Conservation (phyloP, 2,113 vertebrate species). For the Ammodramus savannarum region DNA sequence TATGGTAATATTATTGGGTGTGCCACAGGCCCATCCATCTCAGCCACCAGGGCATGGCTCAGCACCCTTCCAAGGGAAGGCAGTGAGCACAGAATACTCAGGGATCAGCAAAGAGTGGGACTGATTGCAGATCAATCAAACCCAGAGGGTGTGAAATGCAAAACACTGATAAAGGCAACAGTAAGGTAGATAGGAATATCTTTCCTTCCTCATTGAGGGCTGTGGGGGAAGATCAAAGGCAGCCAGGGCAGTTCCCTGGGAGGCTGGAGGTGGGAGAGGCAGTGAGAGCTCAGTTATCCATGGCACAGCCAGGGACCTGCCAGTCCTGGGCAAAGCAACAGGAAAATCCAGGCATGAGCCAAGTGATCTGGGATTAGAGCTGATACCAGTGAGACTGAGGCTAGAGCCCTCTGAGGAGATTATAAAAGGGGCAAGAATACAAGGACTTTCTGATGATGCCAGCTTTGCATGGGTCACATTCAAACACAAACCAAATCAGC, state of each 20-base stretch:
- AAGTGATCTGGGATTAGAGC: not conserved
- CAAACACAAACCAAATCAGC: not conserved
- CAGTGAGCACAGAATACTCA: not conserved
- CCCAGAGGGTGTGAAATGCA: not conserved
- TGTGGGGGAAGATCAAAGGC: not conserved
- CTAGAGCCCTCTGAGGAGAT: not conserved
- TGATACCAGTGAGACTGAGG: not conserved
- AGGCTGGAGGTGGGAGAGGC: not conserved
- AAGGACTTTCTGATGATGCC: not conserved
- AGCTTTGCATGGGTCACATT: not conserved
- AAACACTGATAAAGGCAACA: not conserved
- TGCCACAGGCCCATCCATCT: not conserved
- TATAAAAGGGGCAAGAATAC: not conserved
- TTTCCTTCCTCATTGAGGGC: not conserved
- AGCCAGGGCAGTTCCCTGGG: not conserved
- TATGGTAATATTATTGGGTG: not conserved
- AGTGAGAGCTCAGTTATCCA: rapidly evolving
- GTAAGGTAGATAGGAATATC: too few species aligned
- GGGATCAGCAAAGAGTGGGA: not conserved
- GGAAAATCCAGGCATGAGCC: not conserved
- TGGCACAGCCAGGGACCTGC: not conserved
- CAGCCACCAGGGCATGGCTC: rapidly evolving
- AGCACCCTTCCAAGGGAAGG: not conserved
- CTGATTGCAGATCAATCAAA: not conserved
- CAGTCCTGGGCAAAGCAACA: not conserved